These are phyloP conservation scores for Neogobius melanostomus DNA, from an alignment of 2,113 vertebrate genomes.

Conservation along the genomic window DNA sequence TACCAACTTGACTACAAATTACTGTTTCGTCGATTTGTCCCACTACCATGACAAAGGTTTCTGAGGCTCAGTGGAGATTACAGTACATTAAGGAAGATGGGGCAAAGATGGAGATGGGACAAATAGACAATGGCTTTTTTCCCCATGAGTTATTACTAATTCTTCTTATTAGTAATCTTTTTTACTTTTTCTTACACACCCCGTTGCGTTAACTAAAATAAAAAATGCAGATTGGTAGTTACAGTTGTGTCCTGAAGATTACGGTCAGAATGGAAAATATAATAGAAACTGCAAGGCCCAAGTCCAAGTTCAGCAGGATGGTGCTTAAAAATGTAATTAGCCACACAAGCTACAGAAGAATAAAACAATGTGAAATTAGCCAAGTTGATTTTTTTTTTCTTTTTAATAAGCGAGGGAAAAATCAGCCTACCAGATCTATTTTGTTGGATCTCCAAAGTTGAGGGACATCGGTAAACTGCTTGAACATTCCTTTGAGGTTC, in stretches of 20 bases:
- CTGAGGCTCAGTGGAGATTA: too few relatives aligned
- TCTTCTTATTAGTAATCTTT: too few relatives aligned
- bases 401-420: not conserved
- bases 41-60: too few relatives aligned
- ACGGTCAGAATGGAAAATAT: constrained; percentile 87
- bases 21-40: too few relatives aligned
- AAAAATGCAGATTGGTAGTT: constrained; percentile 50
- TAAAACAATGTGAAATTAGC: constrained; percentile 1
- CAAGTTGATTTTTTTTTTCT: constrained; percentile 9
- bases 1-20: too few relatives aligned
- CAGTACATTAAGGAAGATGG: too few relatives aligned
- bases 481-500: constrained; percentile 93
- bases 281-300: constrained; percentile 84
- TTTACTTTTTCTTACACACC: too few relatives aligned
- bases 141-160: too few relatives aligned
- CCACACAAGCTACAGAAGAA: constrained; percentile 82
- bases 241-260: constrained; percentile 92
- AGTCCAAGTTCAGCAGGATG: constrained; percentile 85
- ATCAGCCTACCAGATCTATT: constrained; percentile 82
- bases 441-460: constrained; percentile 84
- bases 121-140: too few relatives aligned
- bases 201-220: not conserved
- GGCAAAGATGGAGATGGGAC: too few relatives aligned
- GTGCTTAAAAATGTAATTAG: constrained; percentile 85
- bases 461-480: constrained; percentile 81